Evolutionary conservation across 2,113 vertebrate species (phyloP).

Genomic region (Hydrolagus affinis): DNA sequence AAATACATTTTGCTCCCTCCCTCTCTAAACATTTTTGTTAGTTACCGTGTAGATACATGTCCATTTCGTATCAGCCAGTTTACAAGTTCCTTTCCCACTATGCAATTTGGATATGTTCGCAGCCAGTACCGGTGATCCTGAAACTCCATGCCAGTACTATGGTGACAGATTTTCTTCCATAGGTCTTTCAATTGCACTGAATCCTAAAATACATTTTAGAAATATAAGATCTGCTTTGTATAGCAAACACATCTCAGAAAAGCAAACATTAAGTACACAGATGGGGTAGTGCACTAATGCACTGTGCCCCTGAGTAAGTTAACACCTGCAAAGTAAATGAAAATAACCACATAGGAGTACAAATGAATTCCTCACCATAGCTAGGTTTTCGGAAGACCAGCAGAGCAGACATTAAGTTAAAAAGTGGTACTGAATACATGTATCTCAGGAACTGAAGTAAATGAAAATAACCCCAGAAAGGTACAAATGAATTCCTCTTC

Average conservation of each 20-base stretch:
- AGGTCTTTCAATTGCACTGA: slow-evolving; percentile 90
- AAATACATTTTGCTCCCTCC: background rate
- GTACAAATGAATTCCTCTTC: too few species aligned
- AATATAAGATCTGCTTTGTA: background rate
- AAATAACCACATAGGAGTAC: too few species aligned
- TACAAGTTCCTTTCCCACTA: slow-evolving; percentile 94
- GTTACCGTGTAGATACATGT: slow-evolving; percentile 82
- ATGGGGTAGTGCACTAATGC: background rate
- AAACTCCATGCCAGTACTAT: slow-evolving; percentile 94
- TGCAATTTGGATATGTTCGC: slow-evolving; percentile 92
- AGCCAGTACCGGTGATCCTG: slow-evolving; percentile 97
- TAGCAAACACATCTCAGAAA: background rate
- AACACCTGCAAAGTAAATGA: background rate
- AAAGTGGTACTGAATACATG: too few species aligned
- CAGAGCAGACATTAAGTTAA: too few species aligned
- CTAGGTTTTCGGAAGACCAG: background rate
- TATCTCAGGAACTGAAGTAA: too few species aligned
- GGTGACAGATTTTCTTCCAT: slow-evolving; percentile 97
- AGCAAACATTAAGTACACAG: background rate
- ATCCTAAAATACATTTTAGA: slow-evolving; percentile 58
- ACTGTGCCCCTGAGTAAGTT: background rate
- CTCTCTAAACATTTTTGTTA: slow-evolving; percentile 29
- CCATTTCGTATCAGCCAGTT: slow-evolving; percentile 95
- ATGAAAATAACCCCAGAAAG: too few species aligned
- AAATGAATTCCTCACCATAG: background rate